Percentiles rank a stretch among this genome's conserved stretches.
phyloP scores from a whole-genome alignment of 2,113 vertebrate species.

The Maccullochella peelii region DNA sequence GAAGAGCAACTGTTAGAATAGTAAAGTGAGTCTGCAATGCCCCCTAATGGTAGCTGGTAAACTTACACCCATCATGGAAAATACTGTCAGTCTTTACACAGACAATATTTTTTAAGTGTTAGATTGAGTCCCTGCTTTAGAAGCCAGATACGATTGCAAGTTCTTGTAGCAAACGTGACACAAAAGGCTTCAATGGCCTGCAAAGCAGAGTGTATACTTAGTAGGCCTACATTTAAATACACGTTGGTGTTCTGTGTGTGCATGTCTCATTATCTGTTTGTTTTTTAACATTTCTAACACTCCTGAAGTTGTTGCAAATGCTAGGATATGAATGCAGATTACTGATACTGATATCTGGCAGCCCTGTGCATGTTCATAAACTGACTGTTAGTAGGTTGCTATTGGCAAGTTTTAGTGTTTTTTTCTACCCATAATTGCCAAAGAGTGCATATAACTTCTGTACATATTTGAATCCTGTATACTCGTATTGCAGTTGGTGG shows the following conservation, averaged over 20 bases:
- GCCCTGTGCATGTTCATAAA: not conserved
- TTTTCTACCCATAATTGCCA: not conserved
- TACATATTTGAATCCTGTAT: not conserved
- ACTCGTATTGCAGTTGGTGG: not conserved
- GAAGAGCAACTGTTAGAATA: not conserved
- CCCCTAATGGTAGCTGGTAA: constrained; percentile 49
- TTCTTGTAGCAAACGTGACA: not conserved
- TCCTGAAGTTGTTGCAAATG: not conserved
- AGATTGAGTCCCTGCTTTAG: constrained; percentile 4
- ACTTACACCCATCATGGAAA: constrained; percentile 11
- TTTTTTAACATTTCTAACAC: not conserved
- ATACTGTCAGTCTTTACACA: not conserved
- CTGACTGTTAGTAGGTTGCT: not conserved
- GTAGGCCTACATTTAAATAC: not conserved
- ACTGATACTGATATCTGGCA: not conserved
- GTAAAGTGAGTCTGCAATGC: constrained; percentile 45
- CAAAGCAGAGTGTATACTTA: not conserved
- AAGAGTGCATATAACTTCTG: not conserved
- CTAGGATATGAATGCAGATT: not conserved
- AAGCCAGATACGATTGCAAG: not conserved
- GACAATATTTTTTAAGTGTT: not conserved
- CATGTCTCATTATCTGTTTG: not conserved
- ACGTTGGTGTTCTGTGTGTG: not conserved
- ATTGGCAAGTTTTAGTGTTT: not conserved
- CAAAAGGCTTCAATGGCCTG: not conserved